Evolutionary conservation across 2,888 invertebrate genomes (phyloP), one percentile per base, ranked within the genome.

Genomic region (Smittia sp.): DNA sequence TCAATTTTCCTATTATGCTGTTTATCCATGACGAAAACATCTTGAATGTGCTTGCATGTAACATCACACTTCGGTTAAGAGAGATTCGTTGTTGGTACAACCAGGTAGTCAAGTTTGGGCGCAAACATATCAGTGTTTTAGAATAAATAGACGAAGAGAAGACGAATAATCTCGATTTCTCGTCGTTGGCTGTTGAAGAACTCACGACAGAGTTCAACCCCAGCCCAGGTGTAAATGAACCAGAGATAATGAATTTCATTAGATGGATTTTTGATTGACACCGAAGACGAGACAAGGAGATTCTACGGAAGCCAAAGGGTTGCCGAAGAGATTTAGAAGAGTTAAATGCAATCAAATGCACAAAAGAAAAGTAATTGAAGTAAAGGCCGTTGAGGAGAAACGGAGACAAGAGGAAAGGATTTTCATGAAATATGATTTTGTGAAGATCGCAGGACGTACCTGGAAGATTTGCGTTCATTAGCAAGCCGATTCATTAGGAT

Each of bases 361-460:
- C 72, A 72, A 72, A 72, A 72, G 72, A 72, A 72, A 38, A 27
- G 58, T 72, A 72, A 72, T 72, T 72, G 72, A 72, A 72, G 18
- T 20, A 70, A 70, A 38, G 20, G 15, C 3, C 38, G 15, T 13
- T 27, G 18, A 39, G 20, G 25, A 66, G 15, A 25, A 66, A 66
- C 9, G n/a, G 15, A 39, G 22, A 38, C 9, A 32, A 58, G 58
- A 58, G n/a, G 15, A 46, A 58, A 72, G 52, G 58, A 46, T 46
- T 46, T 46, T 46, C n/a, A 15, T n/a, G 46, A 46, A 46, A 46
- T 15, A 46, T 46, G 15, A 46, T 46, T 6, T 46, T n/a, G 13
- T 46, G 46, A 46, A 46, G 46, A 46, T 46, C n/a, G 9, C 32
- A 32, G 9, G 32, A 32, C 32, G 32, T 32, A 32, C 54, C 69